phyloP scores from a whole-genome alignment of 2,797 vertebrate genomes.

The Helostoma temminkii region DNA sequence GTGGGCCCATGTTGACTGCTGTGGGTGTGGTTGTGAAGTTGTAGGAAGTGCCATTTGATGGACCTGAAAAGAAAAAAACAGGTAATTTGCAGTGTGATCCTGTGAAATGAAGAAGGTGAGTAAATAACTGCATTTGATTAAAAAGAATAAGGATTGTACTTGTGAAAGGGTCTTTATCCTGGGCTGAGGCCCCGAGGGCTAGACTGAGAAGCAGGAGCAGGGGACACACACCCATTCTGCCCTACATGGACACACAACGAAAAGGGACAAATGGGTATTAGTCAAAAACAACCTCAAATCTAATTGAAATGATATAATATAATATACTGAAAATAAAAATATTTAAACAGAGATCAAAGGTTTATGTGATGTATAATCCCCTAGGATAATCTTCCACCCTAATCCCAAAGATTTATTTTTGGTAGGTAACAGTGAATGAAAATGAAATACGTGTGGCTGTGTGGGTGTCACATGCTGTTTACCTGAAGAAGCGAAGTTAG shows the following conservation, averaged over 20 bases:
- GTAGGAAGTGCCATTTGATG: slow-evolving; percentile 51
- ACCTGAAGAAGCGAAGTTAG: slow-evolving; percentile 82
- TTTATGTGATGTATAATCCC: slow-evolving; percentile 29
- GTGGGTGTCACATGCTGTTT: slow-evolving; percentile 28
- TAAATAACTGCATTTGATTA: neutral
- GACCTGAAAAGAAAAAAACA: slow-evolving; percentile 54
- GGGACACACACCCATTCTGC: slow-evolving; percentile 87
- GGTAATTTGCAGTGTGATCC: neutral
- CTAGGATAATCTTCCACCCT: slow-evolving; percentile 11
- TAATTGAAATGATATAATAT: slow-evolving; percentile 21
- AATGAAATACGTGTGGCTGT: slow-evolving; percentile 10
- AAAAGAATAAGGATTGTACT: slow-evolving; percentile 51
- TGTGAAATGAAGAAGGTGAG: neutral
- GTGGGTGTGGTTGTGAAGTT: slow-evolving; percentile 41
- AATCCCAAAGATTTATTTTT: slow-evolving; percentile 43
- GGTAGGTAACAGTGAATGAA: slow-evolving; percentile 22
- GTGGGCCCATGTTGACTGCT: slow-evolving; percentile 16
- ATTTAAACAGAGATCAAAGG: slow-evolving; percentile 21
- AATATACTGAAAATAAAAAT: neutral
- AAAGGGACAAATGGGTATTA: slow-evolving; percentile 12
- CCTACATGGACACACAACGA: slow-evolving; percentile 62
- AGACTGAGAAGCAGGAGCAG: slow-evolving; percentile 84
- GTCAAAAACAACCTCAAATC: slow-evolving; percentile 22
- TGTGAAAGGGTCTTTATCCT: slow-evolving; percentile 65
- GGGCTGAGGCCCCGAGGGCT: slow-evolving; percentile 73